Percentiles rank a stretch among this genome's conserved stretches.
Evolutionary conservation across 35 echinoderm and acorn worm species (phyloP).

Genomic region (Apostichopus californicus): DNA sequence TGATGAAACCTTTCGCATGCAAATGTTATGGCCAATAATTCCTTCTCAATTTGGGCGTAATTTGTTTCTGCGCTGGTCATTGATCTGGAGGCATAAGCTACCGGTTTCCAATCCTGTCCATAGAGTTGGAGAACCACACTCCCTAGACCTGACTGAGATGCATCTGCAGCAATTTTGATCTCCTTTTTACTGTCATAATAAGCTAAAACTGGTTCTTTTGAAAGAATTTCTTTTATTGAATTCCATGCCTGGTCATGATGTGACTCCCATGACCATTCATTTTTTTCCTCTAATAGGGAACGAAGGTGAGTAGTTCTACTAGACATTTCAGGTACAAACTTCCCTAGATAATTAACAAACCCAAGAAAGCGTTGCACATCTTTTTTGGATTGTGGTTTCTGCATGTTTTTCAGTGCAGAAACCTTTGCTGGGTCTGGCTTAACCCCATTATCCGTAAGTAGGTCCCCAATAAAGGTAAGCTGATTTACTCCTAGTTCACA

Average conservation of each 20-base stretch:
- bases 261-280: too few species aligned
- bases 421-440: constrained; percentile 38
- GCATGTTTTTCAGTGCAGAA: constrained; percentile 37
- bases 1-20: constrained; percentile 68
- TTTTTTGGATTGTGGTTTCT: constrained; percentile 12
- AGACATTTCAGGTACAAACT: constrained; percentile 44
- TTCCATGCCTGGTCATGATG: not conserved
- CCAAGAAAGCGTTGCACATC: constrained; percentile 32
- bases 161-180: constrained; percentile 56
- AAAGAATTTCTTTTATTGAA: not conserved
- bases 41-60: constrained; percentile 69
- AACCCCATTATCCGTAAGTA: constrained; percentile 6
- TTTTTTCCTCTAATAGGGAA: not conserved
- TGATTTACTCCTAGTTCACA: constrained; percentile 47
- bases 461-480: constrained; percentile 59
- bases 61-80: constrained; percentile 46
- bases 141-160: constrained; percentile 47
- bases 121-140: constrained; percentile 59
- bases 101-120: constrained; percentile 53
- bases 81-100: constrained; percentile 56
- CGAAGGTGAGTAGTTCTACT: constrained; percentile 2
- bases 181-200: not conserved
- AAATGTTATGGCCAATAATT: constrained; percentile 49
- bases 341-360: constrained; percentile 44
- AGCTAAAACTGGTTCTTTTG: too few species aligned